Base-by-base conservation (phyloP, 2,113 vertebrate genomes). In the Azemiops feae region DNA sequence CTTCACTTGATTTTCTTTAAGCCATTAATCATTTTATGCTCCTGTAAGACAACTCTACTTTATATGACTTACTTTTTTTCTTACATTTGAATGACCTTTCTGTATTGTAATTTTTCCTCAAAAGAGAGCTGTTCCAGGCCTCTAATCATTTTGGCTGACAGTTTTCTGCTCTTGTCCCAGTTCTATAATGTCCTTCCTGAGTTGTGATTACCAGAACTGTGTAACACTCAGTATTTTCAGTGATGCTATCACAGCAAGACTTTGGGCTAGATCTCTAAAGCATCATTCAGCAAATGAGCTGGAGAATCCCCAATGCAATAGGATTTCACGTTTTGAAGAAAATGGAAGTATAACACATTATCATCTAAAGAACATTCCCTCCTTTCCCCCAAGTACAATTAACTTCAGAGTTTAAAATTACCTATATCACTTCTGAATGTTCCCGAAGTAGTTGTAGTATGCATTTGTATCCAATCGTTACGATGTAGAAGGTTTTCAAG, bases 401-500 rank as follows among this genome's bases (percentile, higher is more conserved):
- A 27, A n/a, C 27, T 47, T 27, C 55, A 69, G 45, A 90, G 30
- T 69, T 39, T 57, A 39, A 89, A 39, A 55, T 55, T 89, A 64
- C 89, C 45, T 90, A n/a, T 3, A 30, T 69, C 43, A 18, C 27
- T 43, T 20, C 14, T 64, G 25, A 69, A 47, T n/a, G 50, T 87
- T 55, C 69, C 45, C 39, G 9, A 92, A 57, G 22, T 50, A 25
- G 54, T 34, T 92, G 85, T 11, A 50, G 57, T 90, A 89, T 52
- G 23, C 18, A 23, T 54, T 87, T 74, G 14, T 55, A 60, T 90
- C 93, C 94, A 95, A 96, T 23, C 10, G 16, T 87, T 25, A 2
- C 89, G 54, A 34, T 87, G 87, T 60, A 23, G 27, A 55, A 55
- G n/a, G 20, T 57, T 91, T 91, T 86, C 22, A 47, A 60, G 50